These are phyloP conservation scores for Platalea minor DNA, from an alignment of 2,797 vertebrate species.

Conservation along the genomic window DNA sequence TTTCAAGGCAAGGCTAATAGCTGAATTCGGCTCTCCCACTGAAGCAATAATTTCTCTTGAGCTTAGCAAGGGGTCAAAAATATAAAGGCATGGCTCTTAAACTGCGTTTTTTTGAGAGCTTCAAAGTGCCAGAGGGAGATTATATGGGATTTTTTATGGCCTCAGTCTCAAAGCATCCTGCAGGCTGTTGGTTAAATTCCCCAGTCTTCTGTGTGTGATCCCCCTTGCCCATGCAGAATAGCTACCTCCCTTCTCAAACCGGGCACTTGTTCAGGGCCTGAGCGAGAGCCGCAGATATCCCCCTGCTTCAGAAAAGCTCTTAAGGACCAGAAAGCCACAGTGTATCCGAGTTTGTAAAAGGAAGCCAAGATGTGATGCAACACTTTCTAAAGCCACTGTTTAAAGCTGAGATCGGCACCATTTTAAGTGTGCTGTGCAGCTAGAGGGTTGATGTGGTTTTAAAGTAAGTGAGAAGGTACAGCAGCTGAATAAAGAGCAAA, in stretches of 20 bases:
- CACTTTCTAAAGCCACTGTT: neutral
- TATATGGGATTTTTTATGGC: neutral
- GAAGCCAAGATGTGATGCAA: neutral
- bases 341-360: accelerated
- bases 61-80: neutral
- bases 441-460: accelerated
- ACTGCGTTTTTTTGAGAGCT: neutral
- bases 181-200: neutral
- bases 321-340: neutral
- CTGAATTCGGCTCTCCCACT: neutral
- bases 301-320: neutral
- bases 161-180: neutral
- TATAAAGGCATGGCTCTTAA: neutral
- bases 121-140: neutral
- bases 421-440: neutral
- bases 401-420: neutral
- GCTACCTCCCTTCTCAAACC: accelerated
- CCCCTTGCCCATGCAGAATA: accelerated
- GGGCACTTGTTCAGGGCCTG: neutral
- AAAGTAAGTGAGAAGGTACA: neutral
- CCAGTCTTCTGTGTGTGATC: neutral
- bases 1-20: neutral
- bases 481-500: neutral
- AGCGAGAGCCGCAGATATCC: accelerated
- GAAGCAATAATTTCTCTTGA: neutral